Conservation (phyloP, 1,140 invertebrate species). For the Drosophila watanabei region DNA sequence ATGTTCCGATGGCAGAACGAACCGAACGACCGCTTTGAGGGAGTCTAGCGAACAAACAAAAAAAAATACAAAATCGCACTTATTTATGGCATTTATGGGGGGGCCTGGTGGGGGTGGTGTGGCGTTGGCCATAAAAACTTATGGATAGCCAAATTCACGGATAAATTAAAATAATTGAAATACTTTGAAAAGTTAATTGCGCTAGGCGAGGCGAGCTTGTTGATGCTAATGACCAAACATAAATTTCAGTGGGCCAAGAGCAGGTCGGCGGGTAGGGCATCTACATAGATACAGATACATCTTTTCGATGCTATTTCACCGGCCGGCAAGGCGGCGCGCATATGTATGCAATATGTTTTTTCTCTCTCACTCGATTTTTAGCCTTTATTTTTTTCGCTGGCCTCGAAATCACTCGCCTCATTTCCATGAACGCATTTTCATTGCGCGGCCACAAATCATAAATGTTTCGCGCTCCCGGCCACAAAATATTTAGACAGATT, state of each 20-base stretch:
- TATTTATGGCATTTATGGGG: slow-evolving; percentile 50
- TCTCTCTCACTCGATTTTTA: slow-evolving; percentile 19
- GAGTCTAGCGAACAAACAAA: not conserved
- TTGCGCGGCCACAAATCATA: slow-evolving; percentile 74
- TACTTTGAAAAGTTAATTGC: slow-evolving; percentile 80
- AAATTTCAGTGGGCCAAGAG: slow-evolving; percentile 63
- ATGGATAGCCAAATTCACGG: slow-evolving; percentile 67
- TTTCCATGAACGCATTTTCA: slow-evolving; percentile 75
- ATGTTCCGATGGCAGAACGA: slow-evolving; percentile 13
- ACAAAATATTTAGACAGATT: slow-evolving; percentile 79
- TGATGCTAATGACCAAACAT: slow-evolving; percentile 81
- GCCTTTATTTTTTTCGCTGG: slow-evolving; percentile 13
- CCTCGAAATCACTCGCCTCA: slow-evolving; percentile 43
- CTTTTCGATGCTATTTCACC: slow-evolving; percentile 46
- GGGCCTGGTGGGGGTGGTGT: not conserved
- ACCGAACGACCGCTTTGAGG: slow-evolving; percentile 7
- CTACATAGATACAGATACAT: slow-evolving; percentile 27
- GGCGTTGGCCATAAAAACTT: slow-evolving; percentile 55
- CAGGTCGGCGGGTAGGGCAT: slow-evolving; percentile 14
- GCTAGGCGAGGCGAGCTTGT: slow-evolving; percentile 68
- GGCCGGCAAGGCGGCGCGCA: slow-evolving; percentile 70
- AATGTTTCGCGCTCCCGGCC: slow-evolving; percentile 42
- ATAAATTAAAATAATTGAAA: slow-evolving; percentile 84
- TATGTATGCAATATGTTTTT: slow-evolving; percentile 83
- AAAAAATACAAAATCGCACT: slow-evolving; percentile 23